Evolutionary conservation across 2,113 vertebrate species (phyloP).

Genomic region (Microcebus murinus): DNA sequence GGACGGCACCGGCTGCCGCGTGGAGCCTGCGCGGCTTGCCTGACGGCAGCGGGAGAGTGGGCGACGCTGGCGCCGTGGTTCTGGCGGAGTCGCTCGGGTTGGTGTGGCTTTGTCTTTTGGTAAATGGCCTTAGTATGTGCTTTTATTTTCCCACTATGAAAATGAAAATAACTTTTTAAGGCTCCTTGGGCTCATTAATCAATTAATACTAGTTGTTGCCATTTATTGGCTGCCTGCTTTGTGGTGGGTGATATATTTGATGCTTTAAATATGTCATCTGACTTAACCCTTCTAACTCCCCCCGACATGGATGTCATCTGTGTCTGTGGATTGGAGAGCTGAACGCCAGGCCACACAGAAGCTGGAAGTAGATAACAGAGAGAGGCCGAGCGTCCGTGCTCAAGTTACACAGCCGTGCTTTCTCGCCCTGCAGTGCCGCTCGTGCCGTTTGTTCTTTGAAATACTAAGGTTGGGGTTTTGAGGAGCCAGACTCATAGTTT

Average conservation of each 20-base stretch:
- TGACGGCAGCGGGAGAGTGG: background rate
- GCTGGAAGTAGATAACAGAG: background rate
- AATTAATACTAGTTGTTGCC: background rate
- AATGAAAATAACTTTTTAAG: background rate
- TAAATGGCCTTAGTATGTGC: background rate
- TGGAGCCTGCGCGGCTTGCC: too few relatives aligned
- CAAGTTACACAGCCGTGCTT: background rate
- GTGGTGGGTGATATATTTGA: background rate
- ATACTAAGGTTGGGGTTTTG: background rate
- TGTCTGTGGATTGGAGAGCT: background rate
- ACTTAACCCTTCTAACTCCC: background rate
- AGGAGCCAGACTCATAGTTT: background rate
- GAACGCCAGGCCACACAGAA: background rate
- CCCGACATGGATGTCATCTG: background rate
- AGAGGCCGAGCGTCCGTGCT: background rate
- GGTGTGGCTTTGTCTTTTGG: background rate
- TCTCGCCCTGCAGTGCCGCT: background rate
- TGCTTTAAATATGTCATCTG: background rate
- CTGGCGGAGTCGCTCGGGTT: background rate
- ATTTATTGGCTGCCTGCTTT: background rate
- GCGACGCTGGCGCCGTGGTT: background rate
- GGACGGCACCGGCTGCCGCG: background rate
- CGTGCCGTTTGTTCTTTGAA: background rate
- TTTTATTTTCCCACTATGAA: background rate
- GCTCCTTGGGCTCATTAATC: background rate